Evolutionary conservation across 2,888 invertebrate genomes (phyloP), one percentile per base, ranked within the genome.

Genomic region (Nomada hirtipes): DNA sequence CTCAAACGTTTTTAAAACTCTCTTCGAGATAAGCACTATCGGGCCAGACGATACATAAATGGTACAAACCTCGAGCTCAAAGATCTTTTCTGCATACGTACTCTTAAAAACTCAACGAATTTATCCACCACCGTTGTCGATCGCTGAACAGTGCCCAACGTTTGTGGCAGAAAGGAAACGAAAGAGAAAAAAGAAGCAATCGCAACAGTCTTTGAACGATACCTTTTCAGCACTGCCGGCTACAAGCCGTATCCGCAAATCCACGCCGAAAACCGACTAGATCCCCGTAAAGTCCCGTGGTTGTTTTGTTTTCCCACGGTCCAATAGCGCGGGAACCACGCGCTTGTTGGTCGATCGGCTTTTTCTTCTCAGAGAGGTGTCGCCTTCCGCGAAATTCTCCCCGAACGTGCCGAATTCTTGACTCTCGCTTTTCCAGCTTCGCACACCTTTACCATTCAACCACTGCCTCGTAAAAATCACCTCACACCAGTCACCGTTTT

Each of bases 401-500:
- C 15, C 3, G 47, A 44, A 18, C 9, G 15, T 15, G 9, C 3
- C 18, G 15, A 9, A 65, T 52, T 20, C n/a, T 52, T 4, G 29
- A 18, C 18, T 44, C 20, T 44, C 9, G 36, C 4, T 4, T 65
- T 68, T 42, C 42, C 44, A 60, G 2, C 29, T 50, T 69, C 44
- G 20, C 23, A 23, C 23, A 44, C 10, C 11, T 36, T 10, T 10
- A 57, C 15, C 20, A 15, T 26, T 20, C 26, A 55, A 75, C 55
- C 67, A 78, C 70, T 61, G 70, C 50, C 52, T 60, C 10, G n/a
- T 13, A 29, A 47, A 47, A 72, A 26, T 42, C 83, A 84, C 83
- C 82, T 84, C 61, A 61, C 78, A 70, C 50, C 69, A 26, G 73
- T 78, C 83, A 78, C 75, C 80, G 44, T 65, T 82, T 83, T 67